Evolutionary conservation across 2,797 vertebrate species (phyloP), one percentile per base, ranked within the genome.

Genomic region (Philypnodon macrostomus): DNA sequence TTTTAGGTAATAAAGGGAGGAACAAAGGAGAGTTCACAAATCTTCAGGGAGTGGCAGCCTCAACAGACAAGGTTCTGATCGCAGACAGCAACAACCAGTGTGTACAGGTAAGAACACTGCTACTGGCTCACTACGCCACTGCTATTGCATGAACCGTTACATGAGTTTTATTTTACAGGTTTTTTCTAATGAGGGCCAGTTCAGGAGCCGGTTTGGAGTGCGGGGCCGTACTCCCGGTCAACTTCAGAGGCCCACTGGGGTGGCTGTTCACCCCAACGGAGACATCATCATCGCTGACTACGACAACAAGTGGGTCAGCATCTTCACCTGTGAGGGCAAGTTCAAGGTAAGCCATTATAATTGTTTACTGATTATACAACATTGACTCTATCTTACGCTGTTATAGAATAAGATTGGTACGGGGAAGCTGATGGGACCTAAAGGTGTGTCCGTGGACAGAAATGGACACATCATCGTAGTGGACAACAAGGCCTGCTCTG

Each of bases 41-140:
- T 70, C 93, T 99, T 49, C 97, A 99, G 85, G 97, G 97, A 24
- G 96, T 98, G 63, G 94, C 95, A 49, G 89, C 94, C 15, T 85
- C 91, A 56, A 81, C 78, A 73, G 95, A 94, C 56, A 96, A 93
- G 79, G 92, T 99, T 80, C 67, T 99, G 70, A 98, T 99, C 70
- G 97, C 97, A 53, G 97, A 99, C 81, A 99, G 97, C 85, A 99
- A 99, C 88, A 99, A 99, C 87, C 96, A 99, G 36, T 99, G 97
- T 81, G 93, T 98, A 4, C 97, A 99, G 94, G 96, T 98, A 91
- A 41, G 44, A n/a, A n/a, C n/a, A 26, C 2, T 18, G 6, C 2
- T 12, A 16, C 3, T n/a, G 3, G 6, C 14, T 2, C n/a, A 26
- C 24, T 15, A 3, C 8, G 9, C 32, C 4, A 4, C 32, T 34